Conservation (phyloP, 2,797 vertebrate species). For the Triplophysa bombifrons region DNA sequence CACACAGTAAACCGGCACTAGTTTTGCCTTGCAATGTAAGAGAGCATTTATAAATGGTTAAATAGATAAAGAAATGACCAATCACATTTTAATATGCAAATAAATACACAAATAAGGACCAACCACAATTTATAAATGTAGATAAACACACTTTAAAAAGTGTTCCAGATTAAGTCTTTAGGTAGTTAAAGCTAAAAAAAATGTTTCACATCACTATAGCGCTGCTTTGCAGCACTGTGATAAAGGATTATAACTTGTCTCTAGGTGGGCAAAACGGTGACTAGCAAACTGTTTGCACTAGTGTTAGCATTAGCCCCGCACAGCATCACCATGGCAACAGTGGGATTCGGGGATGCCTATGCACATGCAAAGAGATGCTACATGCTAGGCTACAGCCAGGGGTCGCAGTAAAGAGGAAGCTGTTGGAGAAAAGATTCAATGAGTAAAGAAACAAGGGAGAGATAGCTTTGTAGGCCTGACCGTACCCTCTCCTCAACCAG, state of each 20-base stretch:
- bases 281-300: conserved; percentile 16
- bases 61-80: neutral
- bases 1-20: too few relatives aligned
- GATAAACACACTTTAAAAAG: too few relatives aligned
- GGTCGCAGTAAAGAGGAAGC: conserved; percentile 42
- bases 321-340: conserved; percentile 35
- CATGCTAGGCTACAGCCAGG: conserved; percentile 60
- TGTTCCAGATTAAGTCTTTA: too few relatives aligned
- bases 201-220: neutral
- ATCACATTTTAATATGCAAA: neutral
- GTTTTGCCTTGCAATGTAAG: too few relatives aligned
- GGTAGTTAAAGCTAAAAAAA: neutral
- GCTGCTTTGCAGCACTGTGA: neutral
- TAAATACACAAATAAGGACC: too few relatives aligned
- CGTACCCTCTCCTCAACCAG: conserved; percentile 75
- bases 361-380: conserved; percentile 61
- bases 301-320: conserved; percentile 20
- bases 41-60: neutral
- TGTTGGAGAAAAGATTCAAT: conserved; percentile 13
- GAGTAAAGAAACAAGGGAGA: conserved; percentile 50
- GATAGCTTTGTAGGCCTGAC: conserved; percentile 40
- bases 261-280: conserved; percentile 5
- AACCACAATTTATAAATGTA: too few relatives aligned
- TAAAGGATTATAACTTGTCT: neutral
- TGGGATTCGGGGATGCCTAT: conserved; percentile 34